Percentiles rank a stretch among this genome's conserved stretches.
These are phyloP conservation scores for Pyxicephalus adspersus DNA, from an alignment of 2,113 vertebrate genomes.

Conservation along the genomic window DNA sequence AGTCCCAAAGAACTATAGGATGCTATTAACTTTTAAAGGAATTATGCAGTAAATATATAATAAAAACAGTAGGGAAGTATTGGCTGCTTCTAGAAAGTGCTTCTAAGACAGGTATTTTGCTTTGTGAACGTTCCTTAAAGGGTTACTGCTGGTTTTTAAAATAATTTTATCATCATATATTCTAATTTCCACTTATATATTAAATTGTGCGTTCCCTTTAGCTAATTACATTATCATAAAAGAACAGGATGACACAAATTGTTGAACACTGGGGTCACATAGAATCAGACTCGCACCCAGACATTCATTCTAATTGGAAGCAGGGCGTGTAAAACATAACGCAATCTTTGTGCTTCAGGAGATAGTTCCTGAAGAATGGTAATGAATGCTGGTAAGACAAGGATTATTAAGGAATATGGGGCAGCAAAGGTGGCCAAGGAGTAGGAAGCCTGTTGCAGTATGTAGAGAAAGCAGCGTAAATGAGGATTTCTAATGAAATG, in stretches of 20 bases:
- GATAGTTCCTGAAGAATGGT: background rate
- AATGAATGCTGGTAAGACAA: conserved; percentile 18
- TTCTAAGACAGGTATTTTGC: too few relatives aligned
- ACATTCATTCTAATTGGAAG: conserved; percentile 3
- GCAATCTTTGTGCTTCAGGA: background rate
- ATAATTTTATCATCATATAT: background rate
- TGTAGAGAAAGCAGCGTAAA: conserved; percentile 1
- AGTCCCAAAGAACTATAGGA: too few relatives aligned
- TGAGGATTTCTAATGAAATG: conserved; percentile 17
- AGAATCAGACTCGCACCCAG: background rate
- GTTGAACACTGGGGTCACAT: background rate
- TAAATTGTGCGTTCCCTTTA: too few relatives aligned
- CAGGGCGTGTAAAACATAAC: background rate
- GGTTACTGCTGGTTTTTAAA: too few relatives aligned
- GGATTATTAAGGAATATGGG: background rate
- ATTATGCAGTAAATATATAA: too few relatives aligned
- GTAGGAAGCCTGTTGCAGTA: background rate
- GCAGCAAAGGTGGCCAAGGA: background rate
- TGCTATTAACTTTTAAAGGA: too few relatives aligned
- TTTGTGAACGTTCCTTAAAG: too few relatives aligned
- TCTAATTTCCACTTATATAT: background rate
- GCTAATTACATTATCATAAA: background rate
- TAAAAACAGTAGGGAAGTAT: too few relatives aligned
- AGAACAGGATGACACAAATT: background rate
- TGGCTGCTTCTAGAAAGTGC: too few relatives aligned